Base-by-base conservation (phyloP, 2,797 vertebrate species). In the Gymnodraco acuticeps region DNA sequence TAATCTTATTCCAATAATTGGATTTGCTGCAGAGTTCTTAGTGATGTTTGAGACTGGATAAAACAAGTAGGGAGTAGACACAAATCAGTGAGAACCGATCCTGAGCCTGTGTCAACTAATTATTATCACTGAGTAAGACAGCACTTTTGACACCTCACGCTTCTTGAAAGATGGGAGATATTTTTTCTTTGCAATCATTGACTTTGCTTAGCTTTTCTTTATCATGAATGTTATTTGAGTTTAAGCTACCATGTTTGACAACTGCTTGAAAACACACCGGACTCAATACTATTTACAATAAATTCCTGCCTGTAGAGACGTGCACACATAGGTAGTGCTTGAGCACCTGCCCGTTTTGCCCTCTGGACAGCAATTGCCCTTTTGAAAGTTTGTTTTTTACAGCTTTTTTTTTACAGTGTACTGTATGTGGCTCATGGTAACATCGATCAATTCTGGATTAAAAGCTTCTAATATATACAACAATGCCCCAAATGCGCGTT, bases 1-100 rank as follows among this genome's bases (percentile, higher is more conserved):
- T 86, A 83, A 87, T 88, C 81, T 82, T 43, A 75, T 84, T 81
- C 71, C 82, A 75, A 78, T 91, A 86, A 93, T 82, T 89, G 81
- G 85, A 90, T 92, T 84, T 87, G 69, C 71, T 70, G 78, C 14
- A 77, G 67, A 80, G 66, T 77, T 79, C 70, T 82, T 75, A 72
- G 67, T 41, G 54, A 68, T 67, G 69, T 79, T 82, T 60, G 9
- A 20, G 47, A 50, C 42, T 64, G 50, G 52, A 81, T 65, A 59
- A 65, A 66, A 76, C 69, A 43, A 75, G 50, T 23, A 14, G 10
- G 41, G 42, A 60, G 19, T 10, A 70, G 56, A 79, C 78, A 56
- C 38, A 74, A 64, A 82, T 64, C 65, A 73, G 13, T 74, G 58
- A 76, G 6, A 9, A 46, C 19, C 33, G 5, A 52, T 60, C 17